Evolutionary conservation across 1,140 invertebrate genomes (phyloP), one percentile per base, ranked within the genome.

Genomic region (Drosophila sulfurigaster): DNA sequence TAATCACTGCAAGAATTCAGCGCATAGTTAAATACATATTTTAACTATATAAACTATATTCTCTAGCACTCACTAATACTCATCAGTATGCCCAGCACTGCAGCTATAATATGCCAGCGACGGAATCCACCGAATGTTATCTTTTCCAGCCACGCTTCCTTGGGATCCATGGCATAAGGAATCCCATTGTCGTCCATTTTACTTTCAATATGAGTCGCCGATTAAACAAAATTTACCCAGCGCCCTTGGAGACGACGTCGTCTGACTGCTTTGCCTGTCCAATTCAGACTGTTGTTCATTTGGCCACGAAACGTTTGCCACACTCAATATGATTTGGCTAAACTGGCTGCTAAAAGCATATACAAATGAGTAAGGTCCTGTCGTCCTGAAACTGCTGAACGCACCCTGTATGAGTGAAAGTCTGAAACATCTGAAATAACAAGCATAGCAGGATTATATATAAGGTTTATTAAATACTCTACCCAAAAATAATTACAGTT

Each of bases 21-120:
- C 5, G 25, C 0, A 2, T 32, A 38, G 8, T 38, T 38, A 3
- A 25, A 25, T 25, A 20, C 20, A 25, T 43, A 38, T 54, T 16
- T 65, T 64, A 5, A 35, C 6, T 15, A 28, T 35, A 41, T 28
- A 28, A 32, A 30, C 15, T 16, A 16, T 16, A 20, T 35, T n/a
- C 20, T 5, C 16, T 10, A 5, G 1, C 45, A 67, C 85, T 73
- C 56, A 88, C 80, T 81, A 75, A 86, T 85, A 41, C 83, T 75
- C 59, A 91, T 46, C 2, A 90, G 70, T 91, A 94, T 94, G 91
- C 95, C 95, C 92, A 79, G 93, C 43, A 94, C 94, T 48, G 95
- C 93, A 82, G 94, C 94, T 59, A 95, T 94, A 38, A 95, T 93
- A 79, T 96, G 95, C 95, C 95, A 96, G 52, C 94, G 92, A 71